These are phyloP conservation scores for Dicyrtomina minuta DNA, from an alignment of 2,888 invertebrate genomes.

Conservation along the genomic window DNA sequence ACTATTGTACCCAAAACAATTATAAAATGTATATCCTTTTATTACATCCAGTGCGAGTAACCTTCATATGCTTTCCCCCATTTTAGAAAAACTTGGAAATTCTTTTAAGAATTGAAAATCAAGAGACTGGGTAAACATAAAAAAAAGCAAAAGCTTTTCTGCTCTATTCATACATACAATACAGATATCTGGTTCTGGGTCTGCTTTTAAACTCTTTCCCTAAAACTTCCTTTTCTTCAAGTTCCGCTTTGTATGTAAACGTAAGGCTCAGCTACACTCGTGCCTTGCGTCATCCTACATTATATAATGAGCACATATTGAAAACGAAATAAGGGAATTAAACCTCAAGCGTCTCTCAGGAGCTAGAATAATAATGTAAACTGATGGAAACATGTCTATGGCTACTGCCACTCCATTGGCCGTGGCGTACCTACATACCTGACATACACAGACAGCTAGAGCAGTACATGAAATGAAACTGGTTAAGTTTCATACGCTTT, in stretches of 20 bases:
- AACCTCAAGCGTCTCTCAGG: too few relatives aligned
- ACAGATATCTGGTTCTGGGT: too few relatives aligned
- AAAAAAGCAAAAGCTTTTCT: slow-evolving; percentile 3
- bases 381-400: background rate
- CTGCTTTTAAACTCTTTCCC: slow-evolving; percentile 7
- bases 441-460: slow-evolving; percentile 15
- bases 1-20: background rate
- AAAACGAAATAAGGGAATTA: too few relatives aligned
- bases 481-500: background rate
- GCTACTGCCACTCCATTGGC: too few relatives aligned
- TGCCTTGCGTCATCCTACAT: too few relatives aligned
- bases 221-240: background rate
- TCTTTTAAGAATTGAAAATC: slow-evolving; percentile 2
- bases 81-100: slow-evolving; percentile 10
- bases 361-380: background rate
- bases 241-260: too few relatives aligned
- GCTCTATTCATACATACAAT: too few relatives aligned
- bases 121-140: background rate
- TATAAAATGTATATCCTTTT: too few relatives aligned
- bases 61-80: slow-evolving; percentile 2
- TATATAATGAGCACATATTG: too few relatives aligned
- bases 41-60: too few relatives aligned
- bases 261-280: too few relatives aligned
- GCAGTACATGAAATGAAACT: slow-evolving; percentile 9
- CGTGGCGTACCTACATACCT: background rate